Evolutionary conservation across 2,797 vertebrate genomes (phyloP).

Genomic region (Ctenosaura bakeri): DNA sequence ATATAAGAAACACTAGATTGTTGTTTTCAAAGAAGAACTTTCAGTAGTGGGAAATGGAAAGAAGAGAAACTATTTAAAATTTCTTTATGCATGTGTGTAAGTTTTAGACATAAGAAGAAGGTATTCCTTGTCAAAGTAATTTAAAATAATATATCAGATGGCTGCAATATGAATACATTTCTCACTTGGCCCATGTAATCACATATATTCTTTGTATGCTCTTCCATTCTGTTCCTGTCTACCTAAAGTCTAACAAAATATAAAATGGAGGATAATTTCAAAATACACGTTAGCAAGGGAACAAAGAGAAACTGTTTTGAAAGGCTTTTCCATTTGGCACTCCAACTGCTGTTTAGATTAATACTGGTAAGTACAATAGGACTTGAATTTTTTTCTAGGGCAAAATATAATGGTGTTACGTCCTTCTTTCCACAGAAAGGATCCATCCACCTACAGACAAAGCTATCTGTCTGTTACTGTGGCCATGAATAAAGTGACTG

Average conservation of each 20-base stretch:
- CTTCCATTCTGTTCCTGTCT: slow-evolving; percentile 47
- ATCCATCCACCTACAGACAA: slow-evolving; percentile 60
- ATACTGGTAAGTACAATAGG: slow-evolving; percentile 62
- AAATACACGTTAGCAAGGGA: slow-evolving; percentile 44
- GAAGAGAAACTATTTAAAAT: background rate
- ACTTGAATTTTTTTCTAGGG: slow-evolving; percentile 43
- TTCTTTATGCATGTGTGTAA: slow-evolving; percentile 45
- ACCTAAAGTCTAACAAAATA: slow-evolving; percentile 56
- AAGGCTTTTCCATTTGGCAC: slow-evolving; percentile 56
- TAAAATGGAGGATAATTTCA: slow-evolving; percentile 62
- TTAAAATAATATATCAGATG: slow-evolving; percentile 51
- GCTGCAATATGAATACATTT: slow-evolving; percentile 41
- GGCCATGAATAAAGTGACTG: slow-evolving; percentile 52
- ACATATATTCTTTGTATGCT: slow-evolving; percentile 42
- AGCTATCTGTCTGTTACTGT: slow-evolving; percentile 51
- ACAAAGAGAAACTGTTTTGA: slow-evolving; percentile 58
- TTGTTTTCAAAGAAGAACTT: slow-evolving; percentile 37
- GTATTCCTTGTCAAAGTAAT: slow-evolving; percentile 45
- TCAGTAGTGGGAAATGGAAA: background rate
- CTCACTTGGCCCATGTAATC: slow-evolving; percentile 29
- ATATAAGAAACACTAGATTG: slow-evolving; percentile 33
- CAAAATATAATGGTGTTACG: slow-evolving; percentile 56
- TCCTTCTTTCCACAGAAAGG: slow-evolving; percentile 36
- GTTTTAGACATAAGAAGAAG: slow-evolving; percentile 41
- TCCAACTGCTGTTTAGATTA: slow-evolving; percentile 67